These are phyloP conservation scores for Athalia rosae DNA, from an alignment of 2,888 invertebrate species.

Conservation along the genomic window DNA sequence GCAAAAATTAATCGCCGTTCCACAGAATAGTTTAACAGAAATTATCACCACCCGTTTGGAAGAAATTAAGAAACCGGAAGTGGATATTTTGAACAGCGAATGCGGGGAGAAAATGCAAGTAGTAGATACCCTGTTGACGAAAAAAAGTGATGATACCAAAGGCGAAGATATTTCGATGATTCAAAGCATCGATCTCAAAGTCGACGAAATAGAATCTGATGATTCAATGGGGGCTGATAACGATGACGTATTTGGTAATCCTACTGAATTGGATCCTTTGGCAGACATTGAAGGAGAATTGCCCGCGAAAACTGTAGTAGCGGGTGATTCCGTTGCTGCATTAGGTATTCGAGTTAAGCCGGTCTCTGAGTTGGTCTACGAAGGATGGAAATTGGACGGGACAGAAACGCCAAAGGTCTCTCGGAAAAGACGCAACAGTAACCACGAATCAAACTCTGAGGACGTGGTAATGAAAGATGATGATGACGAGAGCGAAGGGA, in stretches of 20 bases:
- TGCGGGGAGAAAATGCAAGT: conserved; percentile 46
- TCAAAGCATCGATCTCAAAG: conserved; percentile 57
- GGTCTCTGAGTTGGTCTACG: conserved; percentile 65
- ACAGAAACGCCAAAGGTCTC: conserved; percentile 58
- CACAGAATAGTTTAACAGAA: conserved; percentile 7
- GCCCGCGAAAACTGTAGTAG: conserved; percentile 46
- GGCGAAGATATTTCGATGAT: conserved; percentile 52
- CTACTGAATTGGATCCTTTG: conserved; percentile 68
- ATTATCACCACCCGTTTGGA: not conserved
- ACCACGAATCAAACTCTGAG: conserved; percentile 69
- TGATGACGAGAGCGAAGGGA: conserved; percentile 62
- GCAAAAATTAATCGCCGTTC: not conserved
- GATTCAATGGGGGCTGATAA: conserved; percentile 63
- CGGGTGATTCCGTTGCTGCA: conserved; percentile 48
- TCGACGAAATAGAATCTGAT: conserved; percentile 56
- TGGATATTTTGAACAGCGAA: conserved; percentile 18
- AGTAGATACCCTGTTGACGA: conserved; percentile 26
- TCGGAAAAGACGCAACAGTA: conserved; percentile 65
- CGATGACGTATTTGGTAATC: conserved; percentile 54
- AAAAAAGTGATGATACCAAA: conserved; percentile 20
- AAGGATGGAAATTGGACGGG: conserved; percentile 66
- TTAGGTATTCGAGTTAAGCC: conserved; percentile 66
- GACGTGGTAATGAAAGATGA: conserved; percentile 74
- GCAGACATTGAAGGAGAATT: conserved; percentile 65
- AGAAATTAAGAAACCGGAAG: conserved; percentile 59